phyloP scores from a whole-genome alignment of 2,113 vertebrate genomes.

The Thomomys bottae region DNA sequence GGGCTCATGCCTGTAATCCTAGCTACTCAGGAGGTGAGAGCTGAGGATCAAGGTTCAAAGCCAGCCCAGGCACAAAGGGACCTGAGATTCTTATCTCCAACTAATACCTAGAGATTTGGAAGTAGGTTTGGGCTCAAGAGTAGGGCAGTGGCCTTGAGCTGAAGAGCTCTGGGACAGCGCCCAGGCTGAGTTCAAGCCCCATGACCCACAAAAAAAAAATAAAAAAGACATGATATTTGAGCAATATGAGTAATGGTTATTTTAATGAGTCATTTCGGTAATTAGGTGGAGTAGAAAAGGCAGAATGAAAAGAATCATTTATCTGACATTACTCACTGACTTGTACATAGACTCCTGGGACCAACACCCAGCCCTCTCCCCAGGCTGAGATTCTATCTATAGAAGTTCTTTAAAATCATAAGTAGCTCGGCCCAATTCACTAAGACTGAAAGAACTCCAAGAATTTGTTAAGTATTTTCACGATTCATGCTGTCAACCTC shows the following conservation, averaged over 20 bases:
- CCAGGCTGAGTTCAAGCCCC: too few relatives aligned
- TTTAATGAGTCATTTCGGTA: conserved; percentile 52
- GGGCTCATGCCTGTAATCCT: too few relatives aligned
- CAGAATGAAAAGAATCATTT: background rate
- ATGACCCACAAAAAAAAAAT: too few relatives aligned
- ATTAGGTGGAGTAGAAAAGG: background rate
- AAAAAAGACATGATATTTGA: conserved; percentile 41
- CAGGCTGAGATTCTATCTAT: background rate
- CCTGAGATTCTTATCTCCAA: too few relatives aligned
- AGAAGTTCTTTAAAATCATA: background rate
- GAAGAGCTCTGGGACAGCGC: too few relatives aligned
- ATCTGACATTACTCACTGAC: background rate
- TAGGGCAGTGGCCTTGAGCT: too few relatives aligned
- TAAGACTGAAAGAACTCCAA: background rate
- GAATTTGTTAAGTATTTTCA: conserved; percentile 5
- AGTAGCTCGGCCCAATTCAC: background rate
- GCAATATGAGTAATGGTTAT: background rate
- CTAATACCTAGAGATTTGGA: too few relatives aligned
- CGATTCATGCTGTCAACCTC: background rate
- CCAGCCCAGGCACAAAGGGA: too few relatives aligned
- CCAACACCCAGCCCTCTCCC: background rate
- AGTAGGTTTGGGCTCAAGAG: too few relatives aligned
- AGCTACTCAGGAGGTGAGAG: too few relatives aligned
- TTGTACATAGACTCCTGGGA: background rate
- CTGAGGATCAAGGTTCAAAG: too few relatives aligned